A percentile compares a stretch with the other conserved stretches of the same genome.
Evolutionary conservation across 2,797 vertebrate genomes (phyloP).

Genomic region (Micropoecilia bifurca): DNA sequence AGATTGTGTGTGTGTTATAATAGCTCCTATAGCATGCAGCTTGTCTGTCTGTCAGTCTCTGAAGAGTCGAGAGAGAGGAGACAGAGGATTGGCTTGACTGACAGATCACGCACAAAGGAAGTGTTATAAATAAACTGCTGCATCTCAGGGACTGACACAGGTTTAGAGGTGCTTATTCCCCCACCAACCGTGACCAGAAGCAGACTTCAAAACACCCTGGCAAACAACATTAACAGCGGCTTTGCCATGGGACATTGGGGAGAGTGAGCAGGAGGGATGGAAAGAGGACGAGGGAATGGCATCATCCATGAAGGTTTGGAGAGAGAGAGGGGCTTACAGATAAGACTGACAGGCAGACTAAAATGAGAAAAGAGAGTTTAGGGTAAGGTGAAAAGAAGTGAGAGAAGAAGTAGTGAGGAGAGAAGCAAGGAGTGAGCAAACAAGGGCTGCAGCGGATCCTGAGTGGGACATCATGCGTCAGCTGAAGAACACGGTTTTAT

Average conservation of each 20-base stretch:
- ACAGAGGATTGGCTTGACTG: slow-evolving; percentile 77
- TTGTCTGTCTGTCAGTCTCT: slow-evolving; percentile 70
- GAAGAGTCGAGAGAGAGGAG: slow-evolving; percentile 59
- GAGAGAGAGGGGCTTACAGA: slow-evolving; percentile 39
- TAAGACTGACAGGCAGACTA: slow-evolving; percentile 61
- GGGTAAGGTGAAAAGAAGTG: slow-evolving; percentile 46
- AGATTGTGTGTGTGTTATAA: slow-evolving; percentile 79
- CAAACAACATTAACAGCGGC: slow-evolving; percentile 65
- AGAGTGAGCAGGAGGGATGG: slow-evolving; percentile 43
- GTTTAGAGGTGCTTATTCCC: slow-evolving; percentile 79
- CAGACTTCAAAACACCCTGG: slow-evolving; percentile 71
- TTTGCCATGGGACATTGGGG: slow-evolving; percentile 62
- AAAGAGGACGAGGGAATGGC: slow-evolving; percentile 52
- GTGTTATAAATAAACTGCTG: slow-evolving; percentile 78
- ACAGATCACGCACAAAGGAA: slow-evolving; percentile 74
- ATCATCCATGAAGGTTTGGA: slow-evolving; percentile 35
- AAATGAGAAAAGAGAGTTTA: slow-evolving; percentile 51
- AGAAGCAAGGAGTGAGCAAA: slow-evolving; percentile 45
- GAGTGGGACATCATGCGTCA: slow-evolving; percentile 76
- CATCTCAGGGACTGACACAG: slow-evolving; percentile 75
- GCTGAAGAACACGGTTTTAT: slow-evolving; percentile 79
- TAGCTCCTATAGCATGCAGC: slow-evolving; percentile 71
- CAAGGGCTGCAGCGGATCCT: slow-evolving; percentile 64
- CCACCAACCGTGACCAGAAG: slow-evolving; percentile 73
- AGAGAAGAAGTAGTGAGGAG: slow-evolving; percentile 47